phyloP scores from a whole-genome alignment of 2,113 vertebrate species.

The Deroptyus accipitrinus region DNA sequence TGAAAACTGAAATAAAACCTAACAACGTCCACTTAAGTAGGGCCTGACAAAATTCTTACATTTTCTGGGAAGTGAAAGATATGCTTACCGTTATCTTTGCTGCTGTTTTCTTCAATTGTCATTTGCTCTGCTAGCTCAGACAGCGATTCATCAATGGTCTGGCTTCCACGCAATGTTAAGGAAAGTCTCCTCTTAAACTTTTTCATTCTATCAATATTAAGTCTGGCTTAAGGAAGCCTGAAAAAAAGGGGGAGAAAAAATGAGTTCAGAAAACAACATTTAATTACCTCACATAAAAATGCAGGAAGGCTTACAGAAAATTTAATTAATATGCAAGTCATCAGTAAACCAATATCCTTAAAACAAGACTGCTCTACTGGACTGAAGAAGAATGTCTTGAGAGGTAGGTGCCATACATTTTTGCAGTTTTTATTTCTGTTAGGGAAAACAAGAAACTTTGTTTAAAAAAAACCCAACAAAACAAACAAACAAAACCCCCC shows the following conservation, averaged over 20 bases:
- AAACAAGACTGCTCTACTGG: background rate
- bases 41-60: background rate
- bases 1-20: background rate
- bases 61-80: background rate
- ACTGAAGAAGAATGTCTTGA: background rate
- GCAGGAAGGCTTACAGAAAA: background rate
- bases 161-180: conserved; percentile 92
- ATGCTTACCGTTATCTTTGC: conserved; percentile 91
- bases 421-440: background rate
- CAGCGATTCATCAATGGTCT: conserved; percentile 95
- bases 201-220: conserved; percentile 91
- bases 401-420: background rate
- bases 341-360: background rate
- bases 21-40: background rate
- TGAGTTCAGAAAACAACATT: background rate
- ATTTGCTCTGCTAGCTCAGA: conserved; percentile 98
- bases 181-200: conserved; percentile 96
- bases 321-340: background rate
- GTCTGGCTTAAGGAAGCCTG: conserved; percentile 81
- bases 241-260: conserved; percentile 1
- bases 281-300: background rate
- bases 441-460: background rate
- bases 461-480: background rate
- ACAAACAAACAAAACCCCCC: background rate
- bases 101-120: conserved; percentile 97